phyloP scores from a whole-genome alignment of 2,113 vertebrate species.

The Halcyon senegalensis region DNA sequence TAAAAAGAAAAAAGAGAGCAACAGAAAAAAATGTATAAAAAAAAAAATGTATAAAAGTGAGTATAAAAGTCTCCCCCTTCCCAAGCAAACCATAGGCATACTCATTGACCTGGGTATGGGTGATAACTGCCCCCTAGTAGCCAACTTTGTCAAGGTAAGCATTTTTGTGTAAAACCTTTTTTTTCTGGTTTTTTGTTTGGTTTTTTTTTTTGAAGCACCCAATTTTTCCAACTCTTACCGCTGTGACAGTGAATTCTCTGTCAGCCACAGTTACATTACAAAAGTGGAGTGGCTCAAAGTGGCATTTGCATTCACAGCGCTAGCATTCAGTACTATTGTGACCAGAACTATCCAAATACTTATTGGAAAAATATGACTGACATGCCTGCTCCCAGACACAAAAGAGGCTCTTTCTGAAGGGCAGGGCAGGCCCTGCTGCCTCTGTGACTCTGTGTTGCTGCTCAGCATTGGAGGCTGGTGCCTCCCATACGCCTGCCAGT shows the following conservation, averaged over 20 bases:
- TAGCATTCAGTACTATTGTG: not conserved
- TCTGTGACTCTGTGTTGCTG: not conserved
- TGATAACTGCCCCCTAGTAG: not conserved
- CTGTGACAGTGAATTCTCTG: not conserved
- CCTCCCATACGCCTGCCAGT: not conserved
- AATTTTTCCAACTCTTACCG: not conserved
- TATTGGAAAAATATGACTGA: not conserved
- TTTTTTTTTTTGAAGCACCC: not conserved
- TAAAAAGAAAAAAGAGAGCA: not conserved
- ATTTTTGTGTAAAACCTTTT: not conserved
- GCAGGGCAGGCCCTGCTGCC: not conserved
- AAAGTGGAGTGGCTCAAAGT: fast-evolving
- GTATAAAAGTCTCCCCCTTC: not conserved
- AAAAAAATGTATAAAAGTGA: not conserved
- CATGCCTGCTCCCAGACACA: fast-evolving
- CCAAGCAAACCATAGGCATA: not conserved
- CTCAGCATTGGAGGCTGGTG: fast-evolving
- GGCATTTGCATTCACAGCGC: not conserved
- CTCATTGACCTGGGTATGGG: too few species aligned
- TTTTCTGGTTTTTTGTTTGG: too few species aligned
- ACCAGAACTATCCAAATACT: not conserved
- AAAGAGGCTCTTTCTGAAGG: not conserved
- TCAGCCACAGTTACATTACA: not conserved
- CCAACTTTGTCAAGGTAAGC: not conserved
- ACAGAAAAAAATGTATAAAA: not conserved